phyloP scores from a whole-genome alignment of 2,113 vertebrate species.

The Sakesphorus luctuosus region DNA sequence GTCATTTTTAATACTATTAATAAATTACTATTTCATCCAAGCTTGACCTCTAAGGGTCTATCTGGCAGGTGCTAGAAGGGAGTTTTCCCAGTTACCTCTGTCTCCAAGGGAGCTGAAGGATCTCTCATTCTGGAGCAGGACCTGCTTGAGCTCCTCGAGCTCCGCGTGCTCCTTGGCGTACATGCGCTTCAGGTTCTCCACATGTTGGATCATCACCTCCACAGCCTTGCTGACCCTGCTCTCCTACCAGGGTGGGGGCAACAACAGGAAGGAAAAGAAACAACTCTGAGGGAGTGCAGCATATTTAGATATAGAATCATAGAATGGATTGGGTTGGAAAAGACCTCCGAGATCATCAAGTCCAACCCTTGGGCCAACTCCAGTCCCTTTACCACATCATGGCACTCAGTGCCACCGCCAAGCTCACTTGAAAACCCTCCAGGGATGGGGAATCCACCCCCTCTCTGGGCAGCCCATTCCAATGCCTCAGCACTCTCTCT shows the following conservation, averaged over 20 bases:
- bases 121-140: constrained; percentile 85
- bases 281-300: neutral
- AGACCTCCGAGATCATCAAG: no score
- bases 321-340: no score
- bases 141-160: constrained; percentile 89
- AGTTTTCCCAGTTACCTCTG: constrained; percentile 61
- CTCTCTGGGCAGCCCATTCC: no score
- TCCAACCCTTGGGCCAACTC: no score
- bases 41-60: neutral
- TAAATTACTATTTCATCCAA: neutral
- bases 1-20: neutral
- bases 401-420: no score
- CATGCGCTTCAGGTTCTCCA: constrained; percentile 94
- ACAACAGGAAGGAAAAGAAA: neutral
- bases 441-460: no score
- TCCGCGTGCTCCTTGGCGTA: constrained; percentile 92
- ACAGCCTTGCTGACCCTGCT: constrained; percentile 91
- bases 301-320: no score
- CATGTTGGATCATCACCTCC: constrained; percentile 97
- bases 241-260: constrained; percentile 76
- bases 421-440: no score
- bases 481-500: no score
- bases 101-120: constrained; percentile 78
- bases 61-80: neutral
- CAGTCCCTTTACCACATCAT: no score